These are phyloP conservation scores for Drosophila orena DNA, from an alignment of 1,140 invertebrate genomes.

Conservation along the genomic window DNA sequence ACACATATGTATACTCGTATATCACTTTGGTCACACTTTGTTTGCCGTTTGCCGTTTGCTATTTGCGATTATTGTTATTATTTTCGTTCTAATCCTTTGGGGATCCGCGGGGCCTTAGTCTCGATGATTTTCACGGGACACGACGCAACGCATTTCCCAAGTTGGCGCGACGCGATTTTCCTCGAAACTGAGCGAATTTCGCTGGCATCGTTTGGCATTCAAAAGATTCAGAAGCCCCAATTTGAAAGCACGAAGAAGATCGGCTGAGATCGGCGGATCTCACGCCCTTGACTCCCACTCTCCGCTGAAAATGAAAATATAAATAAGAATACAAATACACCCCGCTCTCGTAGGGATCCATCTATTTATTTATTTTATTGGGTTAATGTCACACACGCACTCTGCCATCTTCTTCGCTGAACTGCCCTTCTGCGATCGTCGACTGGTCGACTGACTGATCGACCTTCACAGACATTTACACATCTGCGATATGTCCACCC, in stretches of 20 bases:
- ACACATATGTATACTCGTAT: slow-evolving; percentile 25
- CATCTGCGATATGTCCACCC: slow-evolving; percentile 28
- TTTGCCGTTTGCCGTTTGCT: background rate
- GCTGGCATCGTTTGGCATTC: slow-evolving; percentile 54
- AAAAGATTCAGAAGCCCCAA: slow-evolving; percentile 54
- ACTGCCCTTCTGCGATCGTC: slow-evolving; percentile 36
- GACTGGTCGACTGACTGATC: slow-evolving; percentile 34
- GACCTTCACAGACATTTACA: slow-evolving; percentile 57
- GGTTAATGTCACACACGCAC: slow-evolving; percentile 76
- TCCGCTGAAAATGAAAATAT: slow-evolving; percentile 18
- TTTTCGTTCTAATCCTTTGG: slow-evolving; percentile 53
- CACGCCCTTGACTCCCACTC: slow-evolving; percentile 49
- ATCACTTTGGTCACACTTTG: slow-evolving; percentile 56
- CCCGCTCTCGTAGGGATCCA: slow-evolving; percentile 40
- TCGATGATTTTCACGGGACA: slow-evolving; percentile 36
- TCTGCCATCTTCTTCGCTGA: slow-evolving; percentile 11
- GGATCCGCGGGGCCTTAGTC: slow-evolving; percentile 26
- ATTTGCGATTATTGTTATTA: slow-evolving; percentile 20
- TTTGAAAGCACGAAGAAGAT: slow-evolving; percentile 72
- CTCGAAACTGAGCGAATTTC: slow-evolving; percentile 70
- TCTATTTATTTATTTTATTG: slow-evolving; percentile 63
- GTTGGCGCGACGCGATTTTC: slow-evolving; percentile 80
- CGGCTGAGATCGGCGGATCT: slow-evolving; percentile 51
- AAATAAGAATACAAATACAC: slow-evolving; percentile 31
- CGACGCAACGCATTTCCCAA: slow-evolving; percentile 69